Base-by-base conservation (phyloP, 2,113 vertebrate genomes). In the Heterotis niloticus region DNA sequence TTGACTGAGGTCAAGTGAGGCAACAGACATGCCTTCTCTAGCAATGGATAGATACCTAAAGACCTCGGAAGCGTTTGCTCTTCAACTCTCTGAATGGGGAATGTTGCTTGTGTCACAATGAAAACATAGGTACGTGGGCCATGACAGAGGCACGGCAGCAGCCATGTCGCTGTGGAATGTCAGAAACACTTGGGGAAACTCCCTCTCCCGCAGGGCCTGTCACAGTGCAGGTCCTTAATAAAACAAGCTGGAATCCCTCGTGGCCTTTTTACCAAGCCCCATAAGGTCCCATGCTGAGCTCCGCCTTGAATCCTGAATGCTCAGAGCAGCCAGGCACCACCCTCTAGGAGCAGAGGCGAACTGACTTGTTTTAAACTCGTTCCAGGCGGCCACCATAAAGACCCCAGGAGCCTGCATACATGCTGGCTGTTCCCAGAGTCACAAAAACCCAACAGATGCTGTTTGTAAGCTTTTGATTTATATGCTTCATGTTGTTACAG, bases 331-430 rank as follows among this genome's bases (percentile, higher is more conserved):
- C 24, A 24, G 71, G n/a, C 16, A 26, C 18, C 52, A 54, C 65
- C 65, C 65, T 59, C 5, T 56, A 65, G 65, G 18, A 68, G 65
- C 16, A 23, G 76, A 78, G 76, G 68, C 54, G 64, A 69, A 24
- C 28, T 23, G 65, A 64, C 34, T 56, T 77, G 64, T 68, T 59
- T 67, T 17, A 68, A 74, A 74, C 52, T 13, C n/a, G 71, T 57
- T 74, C 34, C 69, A 72, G 69, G 69, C 34, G 44, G 69, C 69
- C 44, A 5, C 11, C 67, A 28, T 54, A 51, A 52, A 68, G 54
- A 24, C 52, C 26, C 18, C 24, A 69, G 24, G 7, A n/a, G 76
- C 65, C 65, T 54, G 51, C 16, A 56, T 0, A 64, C 20, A 77
- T 44, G 10, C 51, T 24, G n/a, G 23, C 65, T 57, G 65, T 78